Percentiles rank a stretch among this genome's conserved stretches.
These are phyloP conservation scores for Sisyra nigra DNA, from an alignment of 2,888 invertebrate species.

Conservation along the genomic window DNA sequence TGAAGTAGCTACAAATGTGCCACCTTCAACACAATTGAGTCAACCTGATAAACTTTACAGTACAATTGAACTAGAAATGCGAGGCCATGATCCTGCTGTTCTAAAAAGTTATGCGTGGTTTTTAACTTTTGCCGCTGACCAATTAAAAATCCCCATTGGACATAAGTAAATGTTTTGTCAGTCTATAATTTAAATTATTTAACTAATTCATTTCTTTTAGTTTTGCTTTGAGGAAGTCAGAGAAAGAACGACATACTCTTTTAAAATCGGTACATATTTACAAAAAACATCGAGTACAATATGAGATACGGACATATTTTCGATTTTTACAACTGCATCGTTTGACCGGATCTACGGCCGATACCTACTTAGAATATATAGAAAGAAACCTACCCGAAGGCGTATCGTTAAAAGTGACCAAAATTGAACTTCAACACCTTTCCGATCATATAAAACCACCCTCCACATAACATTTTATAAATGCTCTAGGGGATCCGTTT, in stretches of 20 bases:
- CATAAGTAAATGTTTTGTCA: slow-evolving; percentile 34
- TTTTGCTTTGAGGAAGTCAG: slow-evolving; percentile 52
- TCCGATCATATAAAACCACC: not conserved
- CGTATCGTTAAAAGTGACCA: slow-evolving; percentile 80
- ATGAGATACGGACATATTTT: slow-evolving; percentile 88
- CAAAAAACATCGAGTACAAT: slow-evolving; percentile 90
- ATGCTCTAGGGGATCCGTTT: no score
- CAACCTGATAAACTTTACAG: slow-evolving; percentile 63
- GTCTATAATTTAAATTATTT: not conserved
- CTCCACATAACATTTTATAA: not conserved
- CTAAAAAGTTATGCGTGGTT: slow-evolving; percentile 79
- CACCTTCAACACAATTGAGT: not conserved
- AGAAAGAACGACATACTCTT: slow-evolving; percentile 62
- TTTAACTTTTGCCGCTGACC: slow-evolving; percentile 59
- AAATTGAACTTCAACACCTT: slow-evolving; percentile 22
- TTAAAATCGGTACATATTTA: slow-evolving; percentile 78
- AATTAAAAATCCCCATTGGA: slow-evolving; percentile 62
- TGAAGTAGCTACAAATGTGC: not conserved
- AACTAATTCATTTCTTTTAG: slow-evolving; percentile 32
- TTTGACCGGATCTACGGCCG: slow-evolving; percentile 88
- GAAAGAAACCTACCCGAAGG: slow-evolving; percentile 96
- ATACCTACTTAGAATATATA: slow-evolving; percentile 90
- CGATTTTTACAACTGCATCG: slow-evolving; percentile 65
- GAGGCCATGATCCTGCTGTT: slow-evolving; percentile 76
- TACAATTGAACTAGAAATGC: slow-evolving; percentile 68